These are phyloP conservation scores for Branchipolynoe longqiensis DNA, from an alignment of 2,888 invertebrate species.

Conservation along the genomic window DNA sequence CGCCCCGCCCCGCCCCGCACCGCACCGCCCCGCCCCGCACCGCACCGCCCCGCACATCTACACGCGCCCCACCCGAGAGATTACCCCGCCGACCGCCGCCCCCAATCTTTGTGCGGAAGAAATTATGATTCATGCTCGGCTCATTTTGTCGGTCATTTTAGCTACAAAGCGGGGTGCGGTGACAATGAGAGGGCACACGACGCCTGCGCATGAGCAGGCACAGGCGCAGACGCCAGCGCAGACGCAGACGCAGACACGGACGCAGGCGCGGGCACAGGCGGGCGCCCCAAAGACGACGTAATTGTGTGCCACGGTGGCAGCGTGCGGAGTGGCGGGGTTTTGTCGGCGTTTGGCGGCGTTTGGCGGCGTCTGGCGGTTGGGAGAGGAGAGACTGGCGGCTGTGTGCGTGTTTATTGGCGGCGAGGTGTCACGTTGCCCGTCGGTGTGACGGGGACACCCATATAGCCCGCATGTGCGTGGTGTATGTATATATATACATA, in stretches of 20 bases:
- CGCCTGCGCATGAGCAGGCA: too few species aligned
- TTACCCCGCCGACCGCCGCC: background rate
- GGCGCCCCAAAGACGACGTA: background rate
- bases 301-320: too few species aligned
- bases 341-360: too few species aligned
- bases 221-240: too few species aligned
- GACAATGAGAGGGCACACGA: slow-evolving; percentile 9
- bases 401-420: background rate
- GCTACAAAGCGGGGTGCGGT: slow-evolving; percentile 14
- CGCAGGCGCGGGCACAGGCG: too few species aligned
- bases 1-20: background rate
- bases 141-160: slow-evolving; percentile 29
- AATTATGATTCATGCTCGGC: slow-evolving; percentile 25
- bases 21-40: background rate
- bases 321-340: too few species aligned
- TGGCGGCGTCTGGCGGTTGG: too few species aligned
- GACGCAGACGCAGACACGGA: too few species aligned
- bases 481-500: too few species aligned
- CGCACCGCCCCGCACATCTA: background rate
- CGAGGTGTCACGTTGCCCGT: background rate
- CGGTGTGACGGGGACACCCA: background rate
- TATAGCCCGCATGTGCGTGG: background rate
- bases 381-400: too few species aligned
- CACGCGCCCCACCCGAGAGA: background rate
- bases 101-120: background rate